These are phyloP conservation scores for Chrysomallon squamiferum DNA, from an alignment of 1,140 invertebrate species.

Conservation along the genomic window DNA sequence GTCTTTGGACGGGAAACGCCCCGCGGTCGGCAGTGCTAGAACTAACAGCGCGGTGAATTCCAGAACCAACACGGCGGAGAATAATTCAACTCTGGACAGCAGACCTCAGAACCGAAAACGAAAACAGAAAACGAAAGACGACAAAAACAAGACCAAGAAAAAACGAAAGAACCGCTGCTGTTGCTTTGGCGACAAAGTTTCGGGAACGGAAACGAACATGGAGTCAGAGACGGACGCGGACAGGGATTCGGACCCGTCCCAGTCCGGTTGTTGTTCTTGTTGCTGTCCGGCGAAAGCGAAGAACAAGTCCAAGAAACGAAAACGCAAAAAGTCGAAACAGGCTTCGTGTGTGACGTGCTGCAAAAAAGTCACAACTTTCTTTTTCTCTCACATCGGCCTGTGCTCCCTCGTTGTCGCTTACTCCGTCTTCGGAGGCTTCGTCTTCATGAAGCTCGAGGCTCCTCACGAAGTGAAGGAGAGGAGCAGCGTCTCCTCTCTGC, in stretches of 20 bases:
- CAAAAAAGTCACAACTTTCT: constrained; percentile 60
- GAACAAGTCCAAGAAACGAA: background rate
- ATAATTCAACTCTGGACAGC: background rate
- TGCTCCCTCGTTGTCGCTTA: constrained; percentile 94
- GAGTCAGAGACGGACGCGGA: background rate
- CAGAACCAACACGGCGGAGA: too few relatives aligned
- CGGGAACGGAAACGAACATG: background rate
- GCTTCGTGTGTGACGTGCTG: constrained; percentile 29
- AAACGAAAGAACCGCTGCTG: background rate
- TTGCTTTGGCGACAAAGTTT: background rate
- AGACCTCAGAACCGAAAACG: background rate
- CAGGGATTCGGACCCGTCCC: background rate
- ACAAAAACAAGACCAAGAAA: constrained; percentile 4
- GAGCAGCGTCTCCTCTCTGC: constrained; percentile 1
- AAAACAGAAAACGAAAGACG: background rate
- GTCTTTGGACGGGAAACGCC: too few relatives aligned
- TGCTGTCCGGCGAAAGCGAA: background rate
- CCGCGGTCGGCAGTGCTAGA: too few relatives aligned
- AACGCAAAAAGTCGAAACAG: background rate
- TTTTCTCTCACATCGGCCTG: constrained; percentile 83
- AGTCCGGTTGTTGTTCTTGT: background rate
- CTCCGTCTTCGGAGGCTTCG: constrained; percentile 90
- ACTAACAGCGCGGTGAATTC: too few relatives aligned
- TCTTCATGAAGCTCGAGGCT: constrained; percentile 84
- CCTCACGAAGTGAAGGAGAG: constrained; percentile 21